Evolutionary conservation across 2,113 vertebrate genomes (phyloP).

Genomic region (Vidua macroura): DNA sequence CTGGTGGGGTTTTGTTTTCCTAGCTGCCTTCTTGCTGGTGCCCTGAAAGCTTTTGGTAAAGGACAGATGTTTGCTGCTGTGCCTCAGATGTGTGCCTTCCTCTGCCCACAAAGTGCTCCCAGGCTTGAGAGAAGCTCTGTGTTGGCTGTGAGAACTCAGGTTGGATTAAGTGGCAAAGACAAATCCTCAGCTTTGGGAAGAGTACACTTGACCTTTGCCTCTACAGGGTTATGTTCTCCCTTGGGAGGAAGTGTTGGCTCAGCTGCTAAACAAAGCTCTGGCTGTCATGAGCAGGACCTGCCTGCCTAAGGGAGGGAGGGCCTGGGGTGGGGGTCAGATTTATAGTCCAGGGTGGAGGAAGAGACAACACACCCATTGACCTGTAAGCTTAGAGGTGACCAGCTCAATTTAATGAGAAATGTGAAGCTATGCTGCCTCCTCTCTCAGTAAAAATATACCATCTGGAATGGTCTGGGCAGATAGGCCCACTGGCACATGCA

Average conservation of each 20-base stretch:
- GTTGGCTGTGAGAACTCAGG: neutral
- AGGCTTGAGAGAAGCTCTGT: neutral
- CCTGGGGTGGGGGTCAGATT: neutral
- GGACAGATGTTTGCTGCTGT: neutral
- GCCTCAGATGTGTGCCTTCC: neutral
- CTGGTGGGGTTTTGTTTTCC: neutral
- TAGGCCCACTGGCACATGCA: neutral
- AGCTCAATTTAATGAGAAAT: constrained; percentile 28
- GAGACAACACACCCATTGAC: neutral
- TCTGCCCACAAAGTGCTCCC: neutral
- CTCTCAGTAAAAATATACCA: neutral
- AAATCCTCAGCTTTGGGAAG: constrained; percentile 53
- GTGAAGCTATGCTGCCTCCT: neutral
- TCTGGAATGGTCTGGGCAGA: neutral
- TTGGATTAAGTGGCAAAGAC: constrained; percentile 38
- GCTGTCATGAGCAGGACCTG: constrained; percentile 21
- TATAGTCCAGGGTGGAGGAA: neutral
- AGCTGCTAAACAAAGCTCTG: neutral
- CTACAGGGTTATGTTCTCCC: neutral
- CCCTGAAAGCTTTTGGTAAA: neutral
- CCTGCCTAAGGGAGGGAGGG: neutral
- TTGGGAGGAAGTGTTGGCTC: constrained; percentile 54
- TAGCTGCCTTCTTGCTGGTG: neutral
- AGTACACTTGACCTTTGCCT: constrained; percentile 62
- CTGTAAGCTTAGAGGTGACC: neutral